Percentiles rank a stretch among this genome's conserved stretches.
These are phyloP conservation scores for Zophobas morio DNA, from an alignment of 1,140 invertebrate species.

Conservation along the genomic window DNA sequence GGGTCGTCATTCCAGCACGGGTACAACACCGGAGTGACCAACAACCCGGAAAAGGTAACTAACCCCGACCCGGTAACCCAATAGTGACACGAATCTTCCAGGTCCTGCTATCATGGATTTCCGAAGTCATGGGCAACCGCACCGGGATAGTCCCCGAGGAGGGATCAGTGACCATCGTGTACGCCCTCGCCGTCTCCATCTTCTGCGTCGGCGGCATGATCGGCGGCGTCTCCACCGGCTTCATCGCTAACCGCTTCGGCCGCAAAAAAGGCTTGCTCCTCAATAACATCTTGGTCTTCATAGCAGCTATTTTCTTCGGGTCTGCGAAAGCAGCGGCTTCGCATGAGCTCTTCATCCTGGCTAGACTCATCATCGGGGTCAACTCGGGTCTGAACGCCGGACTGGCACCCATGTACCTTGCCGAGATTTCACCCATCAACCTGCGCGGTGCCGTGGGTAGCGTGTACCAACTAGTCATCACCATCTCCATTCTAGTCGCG, in stretches of 20 bases:
- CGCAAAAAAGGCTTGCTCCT: constrained; percentile 85
- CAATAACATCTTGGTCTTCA: constrained; percentile 85
- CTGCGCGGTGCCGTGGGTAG: constrained; percentile 86
- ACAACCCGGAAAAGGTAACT: constrained; percentile 83
- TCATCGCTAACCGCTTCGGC: constrained; percentile 65
- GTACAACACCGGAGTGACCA: constrained; percentile 91
- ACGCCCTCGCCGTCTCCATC: constrained; percentile 84
- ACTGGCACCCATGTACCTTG: constrained; percentile 86
- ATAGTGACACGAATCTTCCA: constrained; percentile 60
- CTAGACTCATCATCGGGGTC: constrained; percentile 85
- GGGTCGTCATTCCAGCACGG: constrained; percentile 93
- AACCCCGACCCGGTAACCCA: too few relatives aligned
- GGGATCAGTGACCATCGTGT: constrained; percentile 61
- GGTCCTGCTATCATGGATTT: constrained; percentile 82
- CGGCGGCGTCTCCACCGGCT: constrained; percentile 67
- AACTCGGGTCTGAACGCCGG: constrained; percentile 87
- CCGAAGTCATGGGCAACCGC: constrained; percentile 71
- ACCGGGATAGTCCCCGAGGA: constrained; percentile 49
- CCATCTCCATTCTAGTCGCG: constrained; percentile 85
- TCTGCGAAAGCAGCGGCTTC: constrained; percentile 75
- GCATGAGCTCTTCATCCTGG: constrained; percentile 83
- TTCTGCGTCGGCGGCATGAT: constrained; percentile 93
- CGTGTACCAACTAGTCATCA: constrained; percentile 88
- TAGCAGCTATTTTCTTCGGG: constrained; percentile 75
- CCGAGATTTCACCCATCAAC: constrained; percentile 86